These are phyloP conservation scores for Phainopepla nitens DNA, from an alignment of 2,113 vertebrate genomes.

Conservation along the genomic window DNA sequence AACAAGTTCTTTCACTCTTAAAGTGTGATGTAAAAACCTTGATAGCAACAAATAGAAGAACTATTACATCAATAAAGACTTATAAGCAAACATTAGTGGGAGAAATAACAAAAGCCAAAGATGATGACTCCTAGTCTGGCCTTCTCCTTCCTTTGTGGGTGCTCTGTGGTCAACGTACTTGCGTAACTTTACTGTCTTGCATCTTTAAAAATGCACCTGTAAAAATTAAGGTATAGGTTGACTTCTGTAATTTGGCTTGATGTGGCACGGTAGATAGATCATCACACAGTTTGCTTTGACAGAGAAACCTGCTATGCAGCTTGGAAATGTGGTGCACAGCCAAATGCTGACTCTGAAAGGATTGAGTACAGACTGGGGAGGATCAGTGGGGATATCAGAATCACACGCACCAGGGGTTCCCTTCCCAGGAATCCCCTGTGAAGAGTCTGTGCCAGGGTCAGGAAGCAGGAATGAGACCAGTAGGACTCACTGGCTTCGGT, in stretches of 20 bases:
- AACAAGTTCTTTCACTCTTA: not conserved
- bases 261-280: not conserved
- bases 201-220: not conserved
- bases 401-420: no score
- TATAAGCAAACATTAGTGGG: not conserved
- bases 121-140: not conserved
- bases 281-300: not conserved
- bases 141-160: not conserved
- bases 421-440: no score
- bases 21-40: not conserved
- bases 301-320: not conserved
- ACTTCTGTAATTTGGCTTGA: not conserved
- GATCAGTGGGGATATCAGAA: no score
- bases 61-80: not conserved
- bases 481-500: no score
- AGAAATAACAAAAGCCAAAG: not conserved
- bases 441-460: no score
- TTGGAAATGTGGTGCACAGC: not conserved
- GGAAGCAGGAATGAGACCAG: no score
- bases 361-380: not conserved
- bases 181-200: not conserved
- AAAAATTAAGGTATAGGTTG: not conserved
- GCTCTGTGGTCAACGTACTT: no score
- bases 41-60: not conserved
- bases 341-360: not conserved